Evolutionary conservation across 2,888 invertebrate species (phyloP), one percentile per base, ranked within the genome.

Genomic region (Amiota mariae): DNA sequence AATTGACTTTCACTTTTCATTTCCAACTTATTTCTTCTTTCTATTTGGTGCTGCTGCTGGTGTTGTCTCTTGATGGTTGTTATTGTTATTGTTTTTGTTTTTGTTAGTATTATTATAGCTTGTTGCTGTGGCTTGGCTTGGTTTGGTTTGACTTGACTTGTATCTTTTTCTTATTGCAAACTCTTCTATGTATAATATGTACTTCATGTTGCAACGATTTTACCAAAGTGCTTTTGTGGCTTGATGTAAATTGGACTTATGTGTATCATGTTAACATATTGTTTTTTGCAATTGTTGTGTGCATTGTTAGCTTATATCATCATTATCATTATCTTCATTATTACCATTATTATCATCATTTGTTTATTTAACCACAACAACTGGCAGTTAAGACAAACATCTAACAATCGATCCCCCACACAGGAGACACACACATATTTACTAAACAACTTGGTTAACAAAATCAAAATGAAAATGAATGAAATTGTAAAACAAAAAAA

Each of bases 1-100:
- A 77, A 70, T 75, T 78, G 71, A 77, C 79, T 79, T 79, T 79
- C 79, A 79, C 79, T 79, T 70, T 70, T 24, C 18, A 20, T 59
- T 59, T 59, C 13, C 59, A n/a, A 59, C 59, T 59, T 15, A n/a
- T 9, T 54, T 6, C 15, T 59, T 36, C 12, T 20, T 59, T 20
- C 20, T 11, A 59, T 24, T 59, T 15, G 54, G 13, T 54, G n/a
- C 9, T 59, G 20, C 20, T 15, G 57, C 15, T 9, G 3, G 1
- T 24, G 24, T 3, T 24, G 24, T 24, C 24, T 24, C 24, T 24
- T 24, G 24, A 24, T 12, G 54, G 68, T 49, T 48, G 36, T 51
- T 70, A 49, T 73, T 57, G 66, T 64, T 66, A 74, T 48, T 61
- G 12, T 18, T 56, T 59, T 24, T 46, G 10, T 61, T 75, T 18